Evolutionary conservation across 1,140 invertebrate species (phyloP).

Genomic region (Dreissena polymorpha): DNA sequence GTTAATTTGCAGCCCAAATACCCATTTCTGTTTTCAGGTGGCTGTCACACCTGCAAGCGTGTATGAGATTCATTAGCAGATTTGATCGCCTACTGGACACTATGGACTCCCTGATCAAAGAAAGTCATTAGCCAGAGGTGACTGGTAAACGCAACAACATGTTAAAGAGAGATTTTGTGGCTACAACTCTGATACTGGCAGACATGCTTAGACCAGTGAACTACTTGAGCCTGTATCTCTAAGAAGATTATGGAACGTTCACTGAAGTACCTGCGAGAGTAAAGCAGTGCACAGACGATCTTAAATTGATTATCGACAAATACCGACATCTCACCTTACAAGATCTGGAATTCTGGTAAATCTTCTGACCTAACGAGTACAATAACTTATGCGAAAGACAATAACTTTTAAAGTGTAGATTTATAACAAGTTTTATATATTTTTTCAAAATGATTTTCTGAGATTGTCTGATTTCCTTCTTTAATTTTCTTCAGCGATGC

Average conservation of each 20-base stretch:
- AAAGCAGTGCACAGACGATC: constrained; percentile 3
- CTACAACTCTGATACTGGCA: constrained; percentile 12
- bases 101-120: not conserved
- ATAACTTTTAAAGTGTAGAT: too few species aligned
- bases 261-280: constrained; percentile 4
- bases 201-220: constrained; percentile 4
- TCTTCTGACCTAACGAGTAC: too few species aligned
- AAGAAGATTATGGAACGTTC: constrained; percentile 19
- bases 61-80: constrained; percentile 12
- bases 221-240: constrained; percentile 1
- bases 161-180: not conserved
- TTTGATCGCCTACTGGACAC: constrained; percentile 34
- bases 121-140: not conserved
- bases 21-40: too few species aligned
- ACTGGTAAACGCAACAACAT: not conserved
- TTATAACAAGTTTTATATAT: too few species aligned
- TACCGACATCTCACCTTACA: not conserved
- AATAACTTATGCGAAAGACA: too few species aligned
- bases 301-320: not conserved
- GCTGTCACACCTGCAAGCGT: constrained; percentile 38
- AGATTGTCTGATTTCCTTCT: too few species aligned
- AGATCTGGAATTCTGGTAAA: too few species aligned
- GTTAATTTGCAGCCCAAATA: too few species aligned
- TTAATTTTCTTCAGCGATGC: constrained; percentile 38
- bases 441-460: too few species aligned